Percentiles rank a stretch among this genome's conserved stretches.
phyloP scores from a whole-genome alignment of 2,797 vertebrate species.

The Distichodus sexfasciatus region DNA sequence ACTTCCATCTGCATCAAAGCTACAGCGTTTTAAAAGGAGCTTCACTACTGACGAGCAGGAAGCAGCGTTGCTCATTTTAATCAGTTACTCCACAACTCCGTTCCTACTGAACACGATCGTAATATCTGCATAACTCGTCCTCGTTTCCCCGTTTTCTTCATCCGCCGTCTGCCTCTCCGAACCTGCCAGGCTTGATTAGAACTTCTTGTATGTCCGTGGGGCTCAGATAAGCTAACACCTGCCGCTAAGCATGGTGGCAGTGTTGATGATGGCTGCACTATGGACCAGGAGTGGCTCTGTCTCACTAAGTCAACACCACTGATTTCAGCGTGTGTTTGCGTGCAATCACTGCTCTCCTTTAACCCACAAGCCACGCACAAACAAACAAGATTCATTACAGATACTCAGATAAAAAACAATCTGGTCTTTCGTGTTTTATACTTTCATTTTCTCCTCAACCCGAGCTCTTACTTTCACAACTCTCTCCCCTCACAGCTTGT shows the following conservation, averaged over 20 bases:
- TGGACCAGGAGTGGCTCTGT: conserved; percentile 9
- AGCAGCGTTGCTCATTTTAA: no score
- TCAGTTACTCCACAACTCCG: no score
- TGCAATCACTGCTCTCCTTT: neutral
- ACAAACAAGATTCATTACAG: neutral
- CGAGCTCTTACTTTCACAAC: neutral
- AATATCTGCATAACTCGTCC: neutral
- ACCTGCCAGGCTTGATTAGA: conserved; percentile 15
- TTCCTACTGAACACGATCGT: no score
- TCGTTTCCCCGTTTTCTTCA: neutral
- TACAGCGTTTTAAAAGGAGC: no score
- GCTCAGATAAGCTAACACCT: conserved; percentile 44
- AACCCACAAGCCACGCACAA: neutral
- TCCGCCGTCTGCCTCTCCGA: neutral
- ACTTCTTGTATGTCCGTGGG: conserved; percentile 2
- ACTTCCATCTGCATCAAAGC: no score
- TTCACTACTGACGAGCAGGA: no score
- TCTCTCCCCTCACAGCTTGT: neutral
- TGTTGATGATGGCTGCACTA: conserved; percentile 18
- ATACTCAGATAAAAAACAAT: neutral
- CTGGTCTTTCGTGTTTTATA: conserved; percentile 26
- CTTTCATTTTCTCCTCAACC: conserved; percentile 18
- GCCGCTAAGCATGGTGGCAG: conserved; percentile 43
- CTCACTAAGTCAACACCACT: neutral
- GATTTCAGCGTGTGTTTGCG: neutral